phyloP scores from a whole-genome alignment of 2,888 invertebrate species.

The Folsomia candida region DNA sequence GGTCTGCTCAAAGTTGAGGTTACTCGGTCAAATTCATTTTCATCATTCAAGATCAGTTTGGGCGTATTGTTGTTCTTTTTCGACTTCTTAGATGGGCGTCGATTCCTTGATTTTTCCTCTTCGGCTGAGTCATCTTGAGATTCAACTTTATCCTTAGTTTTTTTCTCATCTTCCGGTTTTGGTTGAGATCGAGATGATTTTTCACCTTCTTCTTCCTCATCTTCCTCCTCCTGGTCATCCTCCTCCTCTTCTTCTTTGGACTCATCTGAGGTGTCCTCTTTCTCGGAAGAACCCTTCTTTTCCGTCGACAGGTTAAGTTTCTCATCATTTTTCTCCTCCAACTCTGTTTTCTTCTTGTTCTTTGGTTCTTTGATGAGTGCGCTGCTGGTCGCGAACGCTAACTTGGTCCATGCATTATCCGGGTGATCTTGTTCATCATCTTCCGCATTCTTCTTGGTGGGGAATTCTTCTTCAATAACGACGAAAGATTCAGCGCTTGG shows the following conservation, averaged over 20 bases:
- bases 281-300: not conserved
- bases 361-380: conserved; percentile 16
- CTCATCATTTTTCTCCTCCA: conserved; percentile 8
- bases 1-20: not conserved
- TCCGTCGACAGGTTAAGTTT: not conserved
- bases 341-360: not conserved
- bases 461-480: conserved; percentile 1
- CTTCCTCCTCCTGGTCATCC: conserved; percentile 1
- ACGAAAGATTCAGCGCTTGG: not conserved
- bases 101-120: not conserved
- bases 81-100: not conserved
- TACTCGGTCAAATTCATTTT: conserved; percentile 21
- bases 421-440: conserved; percentile 28
- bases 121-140: conserved; percentile 7
- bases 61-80: conserved; percentile 17
- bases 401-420: conserved; percentile 25
- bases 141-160: not conserved
- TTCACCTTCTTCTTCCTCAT: conserved; percentile 5
- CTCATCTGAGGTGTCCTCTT: not conserved
- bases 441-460: not conserved
- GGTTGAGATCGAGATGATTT: not conserved
- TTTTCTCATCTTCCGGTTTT: not conserved
- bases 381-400: conserved; percentile 27
- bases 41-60: conserved; percentile 9
- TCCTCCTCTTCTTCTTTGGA: conserved; percentile 3